Evolutionary conservation across 2,888 invertebrate genomes (phyloP), one percentile per base, ranked within the genome.

Genomic region (Scaptomyza tumidula): DNA sequence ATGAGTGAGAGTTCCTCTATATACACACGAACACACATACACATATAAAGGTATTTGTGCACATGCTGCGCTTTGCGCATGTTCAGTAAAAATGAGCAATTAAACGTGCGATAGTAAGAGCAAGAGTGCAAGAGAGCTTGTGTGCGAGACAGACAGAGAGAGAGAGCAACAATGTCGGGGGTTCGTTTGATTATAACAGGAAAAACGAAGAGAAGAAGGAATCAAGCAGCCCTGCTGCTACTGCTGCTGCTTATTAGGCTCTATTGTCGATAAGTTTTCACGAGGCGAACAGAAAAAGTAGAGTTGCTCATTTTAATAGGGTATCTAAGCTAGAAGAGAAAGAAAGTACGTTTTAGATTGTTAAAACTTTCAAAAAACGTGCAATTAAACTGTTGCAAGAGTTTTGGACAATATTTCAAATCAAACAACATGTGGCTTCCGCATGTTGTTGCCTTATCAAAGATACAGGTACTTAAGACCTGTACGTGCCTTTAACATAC

Each of bases 31-130:
- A 50, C 24, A 37, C n/a, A 50, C n/a, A 50, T 0, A 37, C n/a
- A 50, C 19, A 50, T 6, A 2, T 24, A 11, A 4, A 11, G 6
- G n/a, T 27, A 69, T 74, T 75, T 3, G 44, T 73, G 73, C 73
- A 71, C 77, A 80, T 77, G 78, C 78, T 81, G 79, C 66, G 80
- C 63, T 69, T 69, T 87, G 89, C 89, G 89, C 89, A 89, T 89
- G 89, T 87, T 84, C 87, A 63, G 49, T 71, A 67, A 78, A 88
- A 86, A 76, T 75, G 73, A 78, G 79, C 78, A 80, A 86, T 86
- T 75, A 67, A 75, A 70, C 41, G 67, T 41, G 63, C 14, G 55
- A 31, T 41, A 61, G 53, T 67, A 60, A 57, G 56, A 44, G 54
- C 31, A 43, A 66, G 11, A 31, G n/a, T 50, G 54, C 39, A 19